Base-by-base conservation (phyloP, 2,888 invertebrate genomes). In the Campoplex capitator region DNA sequence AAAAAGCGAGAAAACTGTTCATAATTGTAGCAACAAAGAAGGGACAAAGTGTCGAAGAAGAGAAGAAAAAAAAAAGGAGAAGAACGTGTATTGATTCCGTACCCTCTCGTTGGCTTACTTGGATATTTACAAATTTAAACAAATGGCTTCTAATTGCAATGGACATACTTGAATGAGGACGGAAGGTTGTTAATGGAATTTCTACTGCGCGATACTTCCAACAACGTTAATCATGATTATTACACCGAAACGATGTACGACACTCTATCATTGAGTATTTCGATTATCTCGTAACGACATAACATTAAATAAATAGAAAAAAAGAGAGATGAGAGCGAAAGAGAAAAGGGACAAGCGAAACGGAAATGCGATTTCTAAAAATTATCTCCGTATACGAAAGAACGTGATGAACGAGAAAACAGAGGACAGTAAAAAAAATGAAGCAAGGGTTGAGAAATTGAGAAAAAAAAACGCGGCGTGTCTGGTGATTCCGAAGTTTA, bases 61-160 rank as follows among this genome's bases (percentile, higher is more conserved):
- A 87, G 84, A 88, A 89, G 89, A 89, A 78, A 89, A 86, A 89
- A 89, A 89, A 78, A 89, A 86, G 84, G 88, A 88, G 67, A 70
- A 88, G 74, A 91, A 90, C 86, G 90, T 90, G 91, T 88, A 87
- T 89, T 88, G 90, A 86, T 89, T 91, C 89, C 76, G 48, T 71
- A 67, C 65, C 51, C 71, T 62, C 76, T 32, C 32, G 58, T 79
- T 73, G 79, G 75, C 70, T 87, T 80, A 85, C 65, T 56, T 82
- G 58, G 84, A 76, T 82, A 87, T 85, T 75, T 58, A 70, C 83
- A 83, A 67, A 48, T 28, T 2, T 35, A 70, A 79, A 56, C 65
- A 80, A 82, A 87, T 80, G 84, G 84, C 87, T 87, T 83, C 82
- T 83, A 79, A 87, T 85, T 83, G 79, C 79, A 81, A 74, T 77